Evolutionary conservation across 2,113 vertebrate species (phyloP), one percentile per base, ranked within the genome.

Genomic region (Ciconia maguari): DNA sequence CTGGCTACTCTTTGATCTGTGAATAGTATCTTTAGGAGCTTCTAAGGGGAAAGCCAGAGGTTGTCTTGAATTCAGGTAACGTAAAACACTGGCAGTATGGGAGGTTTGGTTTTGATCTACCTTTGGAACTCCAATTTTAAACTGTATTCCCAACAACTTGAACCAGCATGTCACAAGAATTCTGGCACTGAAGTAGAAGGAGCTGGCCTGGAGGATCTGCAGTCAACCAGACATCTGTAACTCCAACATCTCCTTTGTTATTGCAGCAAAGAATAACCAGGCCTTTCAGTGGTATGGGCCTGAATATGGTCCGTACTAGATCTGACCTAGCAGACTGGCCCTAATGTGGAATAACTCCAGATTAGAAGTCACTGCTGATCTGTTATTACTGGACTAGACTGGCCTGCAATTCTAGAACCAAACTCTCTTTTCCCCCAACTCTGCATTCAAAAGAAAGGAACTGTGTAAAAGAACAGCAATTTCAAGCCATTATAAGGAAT

Each of bases 1-100:
- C 94, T 91, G 89, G 86, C 83, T 94, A 89, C 61, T 87, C 92
- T 94, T 89, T 95, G 83, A 83, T 93, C 83, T 62, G 25, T 65
- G 64, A 87, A 87, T 78, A 82, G 1, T 66, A 90, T 84, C 89
- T 94, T 78, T 6, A 62, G 71, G 71, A 89, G 48, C n/a, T 78
- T 83, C 74, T 68, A 75, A 87, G 64, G 36, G 81, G 44, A 96
- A 89, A 94, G 72, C 24, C 61, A 93, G 77, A 84, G 79, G 52
- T 80, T 78, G 75, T 62, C 78, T 85, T 70, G 77, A 90, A 94
- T 49, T 51, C 0, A 0, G 34, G 52, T 42, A 80, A 64, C 48
- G 68, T 79, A 77, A 85, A 89, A 92, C 29, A 74, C 7, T 21
- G 19, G 32, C 41, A 83, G 6, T 70, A 70, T 5, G 77, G 32